Percentiles rank a stretch among this genome's conserved stretches.
phyloP scores from a whole-genome alignment of 2,888 invertebrate species.

The Diarsia mendica region DNA sequence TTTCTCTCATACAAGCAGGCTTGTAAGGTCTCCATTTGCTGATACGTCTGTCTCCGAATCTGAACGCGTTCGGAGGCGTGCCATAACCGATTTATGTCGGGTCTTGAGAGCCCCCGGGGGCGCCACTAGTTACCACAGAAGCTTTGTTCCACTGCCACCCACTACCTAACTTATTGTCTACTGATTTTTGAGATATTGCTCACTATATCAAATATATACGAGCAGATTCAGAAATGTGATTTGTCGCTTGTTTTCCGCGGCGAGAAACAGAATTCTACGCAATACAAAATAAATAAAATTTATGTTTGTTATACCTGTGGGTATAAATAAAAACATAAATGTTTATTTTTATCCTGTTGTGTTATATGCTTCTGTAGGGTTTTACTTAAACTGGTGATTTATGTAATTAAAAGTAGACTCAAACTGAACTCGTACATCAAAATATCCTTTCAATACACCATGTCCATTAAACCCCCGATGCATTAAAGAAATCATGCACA shows the following conservation, averaged over 20 bases:
- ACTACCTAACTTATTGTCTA: conserved; percentile 61
- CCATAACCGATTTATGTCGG: conserved; percentile 66
- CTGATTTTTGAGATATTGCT: conserved; percentile 65
- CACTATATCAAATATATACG: conserved; percentile 62
- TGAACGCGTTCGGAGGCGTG: conserved; percentile 59
- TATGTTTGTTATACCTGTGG: conserved; percentile 1
- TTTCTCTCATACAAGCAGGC: not conserved
- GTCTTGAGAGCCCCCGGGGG: conserved; percentile 56
- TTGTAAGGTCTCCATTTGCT: conserved; percentile 27
- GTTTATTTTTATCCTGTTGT: not conserved
- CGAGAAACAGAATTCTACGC: conserved; percentile 6
- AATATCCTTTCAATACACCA: not conserved
- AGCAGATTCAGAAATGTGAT: conserved; percentile 51
- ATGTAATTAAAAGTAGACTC: not conserved
- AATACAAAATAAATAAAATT: conserved; percentile 26
- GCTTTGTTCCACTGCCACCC: conserved; percentile 65
- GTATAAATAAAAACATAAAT: not conserved
- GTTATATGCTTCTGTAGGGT: not conserved
- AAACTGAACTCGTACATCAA: not conserved
- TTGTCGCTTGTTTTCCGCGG: conserved; percentile 49
- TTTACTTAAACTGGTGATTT: not conserved
- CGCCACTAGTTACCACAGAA: conserved; percentile 64
- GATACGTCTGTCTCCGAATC: conserved; percentile 23
- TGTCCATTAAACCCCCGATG: not conserved
- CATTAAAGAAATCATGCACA: conserved; percentile 12